phyloP scores from a whole-genome alignment of 2,113 vertebrate genomes.

The Rhinolophus sinicus region DNA sequence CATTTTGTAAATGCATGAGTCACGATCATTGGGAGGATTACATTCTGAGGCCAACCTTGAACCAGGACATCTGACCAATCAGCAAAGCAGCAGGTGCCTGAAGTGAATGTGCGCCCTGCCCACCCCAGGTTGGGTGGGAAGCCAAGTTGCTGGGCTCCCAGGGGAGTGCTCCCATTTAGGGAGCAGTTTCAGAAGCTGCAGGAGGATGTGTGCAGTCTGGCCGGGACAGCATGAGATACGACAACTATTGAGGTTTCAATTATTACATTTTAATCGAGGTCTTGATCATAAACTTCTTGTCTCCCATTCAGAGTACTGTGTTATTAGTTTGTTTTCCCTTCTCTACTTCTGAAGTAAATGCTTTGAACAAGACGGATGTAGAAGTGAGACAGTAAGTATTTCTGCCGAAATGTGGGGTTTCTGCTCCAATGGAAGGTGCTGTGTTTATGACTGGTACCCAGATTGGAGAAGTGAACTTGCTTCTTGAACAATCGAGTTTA shows the following conservation, averaged over 20 bases:
- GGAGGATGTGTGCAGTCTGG: neutral
- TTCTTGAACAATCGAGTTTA: neutral
- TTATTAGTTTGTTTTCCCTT: constrained; percentile 52
- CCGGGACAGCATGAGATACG: neutral
- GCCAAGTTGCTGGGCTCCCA: neutral
- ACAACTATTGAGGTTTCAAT: too few species aligned
- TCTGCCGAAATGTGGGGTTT: constrained; percentile 62
- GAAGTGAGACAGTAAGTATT: constrained; percentile 42
- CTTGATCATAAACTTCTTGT: constrained; percentile 17
- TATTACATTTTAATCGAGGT: neutral
- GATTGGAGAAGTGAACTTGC: constrained; percentile 32
- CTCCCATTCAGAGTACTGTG: neutral
- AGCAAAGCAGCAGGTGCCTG: neutral
- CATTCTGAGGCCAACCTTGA: neutral
- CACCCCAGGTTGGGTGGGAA: neutral
- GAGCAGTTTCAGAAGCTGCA: neutral
- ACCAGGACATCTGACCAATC: neutral
- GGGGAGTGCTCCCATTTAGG: neutral
- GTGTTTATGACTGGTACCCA: constrained; percentile 34
- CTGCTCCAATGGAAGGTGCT: constrained; percentile 14
- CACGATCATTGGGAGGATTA: too few species aligned
- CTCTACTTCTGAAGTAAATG: constrained; percentile 22
- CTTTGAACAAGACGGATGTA: constrained; percentile 39
- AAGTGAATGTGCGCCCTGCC: neutral
- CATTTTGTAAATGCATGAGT: neutral